These are phyloP conservation scores for Limnodromus scolopaceus DNA, from an alignment of 2,797 vertebrate genomes.

Conservation along the genomic window DNA sequence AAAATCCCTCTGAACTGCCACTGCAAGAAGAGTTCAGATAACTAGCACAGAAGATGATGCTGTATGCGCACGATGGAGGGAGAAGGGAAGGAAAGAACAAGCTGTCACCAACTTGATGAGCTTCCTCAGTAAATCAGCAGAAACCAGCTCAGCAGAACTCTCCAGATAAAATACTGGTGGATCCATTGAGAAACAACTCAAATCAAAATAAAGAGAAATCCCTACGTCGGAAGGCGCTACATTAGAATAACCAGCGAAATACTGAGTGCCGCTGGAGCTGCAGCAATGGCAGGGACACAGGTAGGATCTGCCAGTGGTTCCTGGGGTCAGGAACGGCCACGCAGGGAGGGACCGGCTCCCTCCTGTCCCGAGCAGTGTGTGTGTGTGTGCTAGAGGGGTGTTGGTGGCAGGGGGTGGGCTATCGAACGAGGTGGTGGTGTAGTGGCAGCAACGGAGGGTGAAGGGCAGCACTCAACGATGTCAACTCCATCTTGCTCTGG, in stretches of 20 bases:
- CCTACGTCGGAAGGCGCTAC: constrained; percentile 76
- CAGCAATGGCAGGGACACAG: constrained; percentile 27
- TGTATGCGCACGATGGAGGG: constrained; percentile 36
- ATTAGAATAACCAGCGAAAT: constrained; percentile 71
- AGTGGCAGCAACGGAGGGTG: constrained; percentile 56
- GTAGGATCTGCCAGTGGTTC: constrained; percentile 37
- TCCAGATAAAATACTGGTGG: constrained; percentile 80
- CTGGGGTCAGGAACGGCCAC: constrained; percentile 46
- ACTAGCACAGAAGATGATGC: constrained; percentile 74
- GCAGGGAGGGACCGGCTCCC: constrained; percentile 30
- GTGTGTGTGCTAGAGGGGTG: constrained; percentile 24
- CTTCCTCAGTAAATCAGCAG: constrained; percentile 80
- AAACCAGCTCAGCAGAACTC: constrained; percentile 83
- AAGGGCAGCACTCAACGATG: constrained; percentile 57
- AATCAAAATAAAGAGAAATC: constrained; percentile 67
- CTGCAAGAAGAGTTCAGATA: constrained; percentile 71
- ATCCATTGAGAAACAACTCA: constrained; percentile 77
- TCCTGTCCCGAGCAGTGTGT: constrained; percentile 31
- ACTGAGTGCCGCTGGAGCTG: constrained; percentile 59
- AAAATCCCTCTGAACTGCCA: constrained; percentile 70
- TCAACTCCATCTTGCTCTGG: constrained; percentile 75
- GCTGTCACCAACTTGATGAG: constrained; percentile 76
- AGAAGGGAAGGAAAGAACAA: constrained; percentile 75
- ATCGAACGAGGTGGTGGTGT: constrained; percentile 35
- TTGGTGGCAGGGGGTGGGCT: constrained; percentile 54